Conservation (phyloP, 2,888 invertebrate species). For the Zygaena filipendulae region DNA sequence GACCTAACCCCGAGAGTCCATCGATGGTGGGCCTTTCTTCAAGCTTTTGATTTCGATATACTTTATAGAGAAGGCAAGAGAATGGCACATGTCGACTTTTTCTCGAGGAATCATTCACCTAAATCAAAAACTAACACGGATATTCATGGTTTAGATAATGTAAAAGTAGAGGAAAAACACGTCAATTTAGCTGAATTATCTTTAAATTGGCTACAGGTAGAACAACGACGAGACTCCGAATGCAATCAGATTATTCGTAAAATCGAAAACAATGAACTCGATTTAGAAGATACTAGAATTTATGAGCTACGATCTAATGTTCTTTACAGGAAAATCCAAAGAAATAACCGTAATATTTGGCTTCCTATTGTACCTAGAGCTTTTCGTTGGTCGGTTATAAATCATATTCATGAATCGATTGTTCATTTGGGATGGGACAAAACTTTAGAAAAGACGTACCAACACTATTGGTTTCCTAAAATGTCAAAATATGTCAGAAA, state of each 20-base stretch:
- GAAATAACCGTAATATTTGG: constrained; percentile 4
- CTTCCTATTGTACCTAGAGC: constrained; percentile 15
- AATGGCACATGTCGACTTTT: too few species aligned
- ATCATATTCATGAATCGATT: constrained; percentile 15
- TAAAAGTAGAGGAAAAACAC: constrained; percentile 9
- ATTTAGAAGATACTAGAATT: too few species aligned
- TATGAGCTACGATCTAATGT: constrained; percentile 1
- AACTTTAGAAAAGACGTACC: constrained; percentile 17
- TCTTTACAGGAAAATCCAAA: constrained; percentile 3
- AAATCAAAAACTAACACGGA: neutral
- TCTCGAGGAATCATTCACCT: too few species aligned
- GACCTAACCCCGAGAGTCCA: constrained; percentile 16
- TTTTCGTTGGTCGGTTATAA: constrained; percentile 19
- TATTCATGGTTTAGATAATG: neutral
- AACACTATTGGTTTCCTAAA: constrained; percentile 21
- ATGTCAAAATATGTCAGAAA: constrained; percentile 14
- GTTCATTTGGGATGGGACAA: constrained; percentile 10
- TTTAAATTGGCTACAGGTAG: constrained; percentile 7
- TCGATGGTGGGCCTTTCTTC: constrained; percentile 16
- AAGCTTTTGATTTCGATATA: constrained; percentile 16
- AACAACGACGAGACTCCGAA: constrained; percentile 8
- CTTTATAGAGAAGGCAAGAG: constrained; percentile 13
- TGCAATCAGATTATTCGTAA: constrained; percentile 1
- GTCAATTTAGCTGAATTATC: constrained; percentile 5
- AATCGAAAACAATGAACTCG: neutral